Percentiles rank a stretch among this genome's conserved stretches.
phyloP scores from a whole-genome alignment of 2,113 vertebrate species.

The Nibea coibor region DNA sequence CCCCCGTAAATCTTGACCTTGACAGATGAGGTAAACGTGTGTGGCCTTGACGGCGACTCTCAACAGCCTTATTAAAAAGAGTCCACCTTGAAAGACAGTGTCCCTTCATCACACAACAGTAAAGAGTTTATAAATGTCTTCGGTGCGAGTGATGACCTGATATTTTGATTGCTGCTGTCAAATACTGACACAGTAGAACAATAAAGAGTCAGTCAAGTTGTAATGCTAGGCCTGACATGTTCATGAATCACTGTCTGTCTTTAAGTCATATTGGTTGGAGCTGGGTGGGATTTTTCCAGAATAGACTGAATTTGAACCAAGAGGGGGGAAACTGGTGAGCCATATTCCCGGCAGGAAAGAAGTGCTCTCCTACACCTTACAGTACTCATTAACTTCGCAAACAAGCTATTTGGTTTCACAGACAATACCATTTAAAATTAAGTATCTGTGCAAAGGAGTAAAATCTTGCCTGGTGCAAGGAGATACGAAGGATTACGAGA shows the following conservation, averaged over 20 bases:
- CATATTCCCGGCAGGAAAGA: slow-evolving; percentile 19
- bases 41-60: neutral
- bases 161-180: neutral
- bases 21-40: neutral
- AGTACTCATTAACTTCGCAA: slow-evolving; percentile 30
- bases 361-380: slow-evolving; percentile 25
- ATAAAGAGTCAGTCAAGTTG: slow-evolving; percentile 10
- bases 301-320: slow-evolving; percentile 26
- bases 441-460: neutral
- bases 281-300: slow-evolving; percentile 21
- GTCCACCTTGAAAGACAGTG: too few relatives aligned
- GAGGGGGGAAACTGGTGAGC: neutral
- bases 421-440: slow-evolving; percentile 10
- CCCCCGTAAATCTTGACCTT: neutral
- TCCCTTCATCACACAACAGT: neutral
- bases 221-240: slow-evolving; percentile 1
- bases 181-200: neutral
- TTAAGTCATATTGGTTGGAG: neutral
- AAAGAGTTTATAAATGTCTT: neutral
- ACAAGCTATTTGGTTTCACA: slow-evolving; percentile 24
- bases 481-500: slow-evolving; percentile 40
- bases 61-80: neutral
- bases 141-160: neutral
- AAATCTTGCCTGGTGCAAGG: slow-evolving; percentile 35
- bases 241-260: slow-evolving; percentile 6